phyloP scores from a whole-genome alignment of 2,888 invertebrate genomes.

The Diplazon laetatorius region DNA sequence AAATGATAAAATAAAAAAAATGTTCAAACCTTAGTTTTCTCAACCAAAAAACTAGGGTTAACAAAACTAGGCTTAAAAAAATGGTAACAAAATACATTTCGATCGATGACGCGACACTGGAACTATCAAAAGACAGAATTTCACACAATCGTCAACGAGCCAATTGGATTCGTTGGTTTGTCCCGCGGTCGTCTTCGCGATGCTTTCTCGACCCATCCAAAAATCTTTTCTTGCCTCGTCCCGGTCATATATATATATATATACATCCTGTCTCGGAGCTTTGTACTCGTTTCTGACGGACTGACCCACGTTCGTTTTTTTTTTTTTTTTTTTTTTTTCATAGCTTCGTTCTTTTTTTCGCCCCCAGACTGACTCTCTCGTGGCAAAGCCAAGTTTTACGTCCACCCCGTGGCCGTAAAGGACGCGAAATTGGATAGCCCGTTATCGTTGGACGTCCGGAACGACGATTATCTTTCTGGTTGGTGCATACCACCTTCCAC shows the following conservation, averaged over 20 bases:
- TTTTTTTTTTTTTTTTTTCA: too few species aligned
- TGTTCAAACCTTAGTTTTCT: too few species aligned
- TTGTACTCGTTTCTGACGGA: background rate
- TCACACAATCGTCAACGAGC: conserved; percentile 19
- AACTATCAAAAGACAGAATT: background rate
- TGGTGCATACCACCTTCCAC: too few species aligned
- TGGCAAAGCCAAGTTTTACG: conserved; percentile 42
- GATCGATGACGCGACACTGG: too few species aligned
- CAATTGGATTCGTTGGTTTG: conserved; percentile 14
- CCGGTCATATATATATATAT: background rate
- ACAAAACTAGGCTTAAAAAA: too few species aligned
- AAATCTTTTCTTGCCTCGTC: background rate
- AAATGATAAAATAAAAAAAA: too few species aligned
- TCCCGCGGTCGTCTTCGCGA: background rate
- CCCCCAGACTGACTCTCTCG: conserved; percentile 13
- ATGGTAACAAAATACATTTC: too few species aligned
- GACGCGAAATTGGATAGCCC: conserved; percentile 50
- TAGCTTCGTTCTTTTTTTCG: too few species aligned
- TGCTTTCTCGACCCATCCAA: conserved; percentile 5
- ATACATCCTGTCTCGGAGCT: too few species aligned
- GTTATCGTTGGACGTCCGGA: conserved; percentile 28
- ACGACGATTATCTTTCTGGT: conserved; percentile 52
- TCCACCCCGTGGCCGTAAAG: conserved; percentile 40
- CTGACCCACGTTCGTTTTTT: conserved; percentile 24
- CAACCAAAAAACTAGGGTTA: too few species aligned